phyloP scores from a whole-genome alignment of 2,888 invertebrate species.

The Limenitis arthemis region DNA sequence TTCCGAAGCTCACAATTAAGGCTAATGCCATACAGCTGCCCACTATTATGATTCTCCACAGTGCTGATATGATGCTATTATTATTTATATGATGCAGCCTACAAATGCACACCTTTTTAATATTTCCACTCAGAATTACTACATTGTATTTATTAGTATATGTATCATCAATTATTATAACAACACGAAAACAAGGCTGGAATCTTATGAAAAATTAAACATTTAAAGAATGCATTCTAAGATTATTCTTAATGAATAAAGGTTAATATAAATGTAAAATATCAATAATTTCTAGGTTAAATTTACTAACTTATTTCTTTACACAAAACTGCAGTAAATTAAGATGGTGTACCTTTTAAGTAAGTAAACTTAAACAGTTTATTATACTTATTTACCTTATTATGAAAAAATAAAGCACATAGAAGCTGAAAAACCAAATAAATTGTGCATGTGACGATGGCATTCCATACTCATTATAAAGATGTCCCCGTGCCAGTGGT shows the following conservation, averaged over 20 bases:
- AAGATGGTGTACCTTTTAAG: no score
- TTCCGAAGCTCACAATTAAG: slow-evolving; percentile 75
- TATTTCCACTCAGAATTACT: neutral
- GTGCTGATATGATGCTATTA: slow-evolving; percentile 81
- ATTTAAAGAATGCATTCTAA: no score
- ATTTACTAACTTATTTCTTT: no score
- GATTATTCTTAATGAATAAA: no score
- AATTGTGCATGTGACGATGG: slow-evolving; percentile 94
- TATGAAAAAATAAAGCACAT: slow-evolving; percentile 87
- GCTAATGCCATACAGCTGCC: slow-evolving; percentile 73
- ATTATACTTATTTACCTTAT: slow-evolving; percentile 76
- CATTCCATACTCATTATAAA: slow-evolving; percentile 89
- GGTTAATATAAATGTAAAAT: no score
- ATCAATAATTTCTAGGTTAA: no score
- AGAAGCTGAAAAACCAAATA: slow-evolving; percentile 92
- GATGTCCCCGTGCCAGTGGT: slow-evolving; percentile 77
- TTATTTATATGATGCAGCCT: slow-evolving; percentile 89
- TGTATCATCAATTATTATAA: no score
- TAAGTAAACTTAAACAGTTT: no score
- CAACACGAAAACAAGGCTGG: no score
- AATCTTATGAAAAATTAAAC: no score
- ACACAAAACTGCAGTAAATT: no score
- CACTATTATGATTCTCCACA: slow-evolving; percentile 79
- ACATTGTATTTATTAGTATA: neutral
- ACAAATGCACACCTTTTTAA: slow-evolving; percentile 23